Base-by-base conservation (phyloP, 92 coral and sea anemone genomes). In the Plumapathes pennacea region DNA sequence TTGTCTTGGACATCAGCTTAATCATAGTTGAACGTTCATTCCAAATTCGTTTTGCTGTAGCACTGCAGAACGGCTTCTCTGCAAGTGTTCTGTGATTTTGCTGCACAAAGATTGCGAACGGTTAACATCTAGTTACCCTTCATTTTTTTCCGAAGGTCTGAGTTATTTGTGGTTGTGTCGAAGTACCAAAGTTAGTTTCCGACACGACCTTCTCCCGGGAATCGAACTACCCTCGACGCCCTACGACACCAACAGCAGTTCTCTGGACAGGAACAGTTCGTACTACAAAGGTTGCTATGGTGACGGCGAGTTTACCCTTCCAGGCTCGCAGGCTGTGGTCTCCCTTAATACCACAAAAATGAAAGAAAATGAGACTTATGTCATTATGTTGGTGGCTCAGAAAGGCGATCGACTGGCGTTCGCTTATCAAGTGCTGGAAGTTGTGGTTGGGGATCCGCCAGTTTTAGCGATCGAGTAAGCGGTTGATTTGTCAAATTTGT, bases 151-250 rank as follows among this genome's bases (percentile, higher is more conserved):
- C 36, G 10, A 34, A 76, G 83, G 78, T 6, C 48, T 76, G 25
- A 33, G 51, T 12, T 76, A 44, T 60, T 67, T 78, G 25, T 76
- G 83, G 83, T 36, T 76, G 23, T 76, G 83, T 42, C 46, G 70
- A 37, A 50, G 56, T 11, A 6, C 30, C 11, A 30, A 57, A 44
- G 54, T 58, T 11, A 44, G 59, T 9, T 68, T 76, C 42, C 83
- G 69, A 2, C 25, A 5, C 38, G 21, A 33, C 8, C 38, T 57
- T 23, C 38, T 32, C 37, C 46, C 44, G 25, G 25, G 23, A 21
- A 5, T 56, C 40, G 30, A 23, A 9, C 53, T 68, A 14, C 38
- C 52, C 13, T 10, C 19, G 12, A 37, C 24, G 14, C 45, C 62
- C 7, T 33, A 45, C 38, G 49, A 72, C 57, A 72, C 36, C 18